These are phyloP conservation scores for Hetaerina titia DNA, from an alignment of 2,888 invertebrate genomes.

Conservation along the genomic window DNA sequence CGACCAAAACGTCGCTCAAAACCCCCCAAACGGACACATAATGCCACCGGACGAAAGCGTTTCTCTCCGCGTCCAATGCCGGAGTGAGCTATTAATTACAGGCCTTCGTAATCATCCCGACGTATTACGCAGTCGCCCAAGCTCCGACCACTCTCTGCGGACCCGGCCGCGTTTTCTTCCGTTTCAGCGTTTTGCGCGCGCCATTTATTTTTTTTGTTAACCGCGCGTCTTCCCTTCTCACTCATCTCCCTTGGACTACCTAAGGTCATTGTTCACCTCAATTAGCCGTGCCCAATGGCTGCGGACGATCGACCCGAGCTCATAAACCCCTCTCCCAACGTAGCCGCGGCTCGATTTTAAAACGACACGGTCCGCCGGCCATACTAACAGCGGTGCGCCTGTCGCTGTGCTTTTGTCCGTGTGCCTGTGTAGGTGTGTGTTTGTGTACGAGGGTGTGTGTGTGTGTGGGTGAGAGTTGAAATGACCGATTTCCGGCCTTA, in stretches of 20 bases:
- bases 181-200: not conserved
- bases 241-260: not conserved
- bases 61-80: not conserved
- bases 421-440: not conserved
- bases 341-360: not conserved
- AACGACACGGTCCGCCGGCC: conserved; percentile 17
- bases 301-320: not conserved
- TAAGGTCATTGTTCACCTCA: conserved; percentile 9
- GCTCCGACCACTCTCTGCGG: not conserved
- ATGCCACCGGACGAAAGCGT: conserved; percentile 10
- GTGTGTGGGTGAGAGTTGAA: not conserved
- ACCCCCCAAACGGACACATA: not conserved
- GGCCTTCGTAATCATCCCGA: not conserved
- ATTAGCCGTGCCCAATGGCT: conserved; percentile 16
- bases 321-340: not conserved
- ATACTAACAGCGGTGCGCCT: not conserved
- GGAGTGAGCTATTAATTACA: conserved; percentile 8
- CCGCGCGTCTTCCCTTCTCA: not conserved
- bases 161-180: not conserved
- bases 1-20: not conserved
- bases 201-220: not conserved
- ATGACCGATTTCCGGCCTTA: conserved; percentile 29
- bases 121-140: not conserved
- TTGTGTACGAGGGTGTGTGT: not conserved
- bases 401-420: conserved; percentile 1